These are phyloP conservation scores for Malurus splendens DNA, from an alignment of 2,797 vertebrate genomes.

Conservation along the genomic window DNA sequence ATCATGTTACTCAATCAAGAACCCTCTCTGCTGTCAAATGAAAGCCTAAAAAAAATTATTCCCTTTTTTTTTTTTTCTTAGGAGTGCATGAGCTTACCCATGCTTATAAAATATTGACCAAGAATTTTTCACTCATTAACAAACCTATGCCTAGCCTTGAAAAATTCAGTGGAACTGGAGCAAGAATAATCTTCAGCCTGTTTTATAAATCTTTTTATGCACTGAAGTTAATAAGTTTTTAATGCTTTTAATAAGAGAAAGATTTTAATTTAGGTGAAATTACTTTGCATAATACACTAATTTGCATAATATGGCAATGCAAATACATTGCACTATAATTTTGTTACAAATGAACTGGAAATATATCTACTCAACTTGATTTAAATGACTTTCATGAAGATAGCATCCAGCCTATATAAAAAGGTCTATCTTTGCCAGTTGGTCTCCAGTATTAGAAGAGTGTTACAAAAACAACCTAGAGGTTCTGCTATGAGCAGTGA, in stretches of 20 bases:
- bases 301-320: conserved; percentile 25
- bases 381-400: conserved; percentile 3
- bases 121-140: background rate
- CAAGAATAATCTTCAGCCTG: background rate
- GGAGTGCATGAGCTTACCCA: background rate
- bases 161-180: background rate
- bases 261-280: background rate
- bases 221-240: background rate
- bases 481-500: background rate
- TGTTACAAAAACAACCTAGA: background rate
- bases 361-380: background rate
- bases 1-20: background rate
- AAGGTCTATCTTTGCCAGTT: background rate
- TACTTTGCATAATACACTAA: background rate
- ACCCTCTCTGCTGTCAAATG: background rate
- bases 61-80: background rate
- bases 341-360: conserved; percentile 42
- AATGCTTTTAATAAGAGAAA: background rate
- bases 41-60: background rate
- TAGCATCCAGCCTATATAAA: background rate
- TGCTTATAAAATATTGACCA: background rate
- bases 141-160: background rate
- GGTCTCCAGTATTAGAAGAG: background rate
- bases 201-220: background rate
- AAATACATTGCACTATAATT: conserved; percentile 32